These are phyloP conservation scores for Morinoia aosen DNA, from an alignment of 2,888 invertebrate genomes.

Conservation along the genomic window DNA sequence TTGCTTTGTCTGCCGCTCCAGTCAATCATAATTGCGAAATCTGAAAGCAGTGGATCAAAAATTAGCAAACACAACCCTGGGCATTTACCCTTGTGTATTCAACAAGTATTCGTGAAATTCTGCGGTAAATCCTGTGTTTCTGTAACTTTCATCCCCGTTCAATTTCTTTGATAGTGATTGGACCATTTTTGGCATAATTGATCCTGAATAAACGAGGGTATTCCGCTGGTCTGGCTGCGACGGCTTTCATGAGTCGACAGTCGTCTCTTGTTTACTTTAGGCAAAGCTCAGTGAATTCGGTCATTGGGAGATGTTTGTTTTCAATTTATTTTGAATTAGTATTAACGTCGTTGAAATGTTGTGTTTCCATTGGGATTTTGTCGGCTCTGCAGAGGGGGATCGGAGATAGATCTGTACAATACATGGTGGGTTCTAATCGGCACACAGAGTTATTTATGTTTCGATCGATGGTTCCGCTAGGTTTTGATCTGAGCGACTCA, in stretches of 20 bases:
- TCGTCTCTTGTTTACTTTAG: constrained; percentile 20
- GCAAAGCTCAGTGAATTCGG: constrained; percentile 25
- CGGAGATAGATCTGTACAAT: background rate
- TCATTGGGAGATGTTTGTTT: constrained; percentile 23
- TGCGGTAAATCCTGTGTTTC: background rate
- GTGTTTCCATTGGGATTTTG: constrained; percentile 33
- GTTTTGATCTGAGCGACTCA: background rate
- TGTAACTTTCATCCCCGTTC: background rate
- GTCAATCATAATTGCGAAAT: background rate
- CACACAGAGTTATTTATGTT: background rate
- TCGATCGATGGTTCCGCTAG: background rate
- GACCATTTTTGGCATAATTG: background rate
- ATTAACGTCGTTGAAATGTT: constrained; percentile 34
- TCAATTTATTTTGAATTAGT: constrained; percentile 33
- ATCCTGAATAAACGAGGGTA: background rate
- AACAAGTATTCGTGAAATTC: background rate
- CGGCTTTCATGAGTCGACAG: background rate
- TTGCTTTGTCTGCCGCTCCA: background rate
- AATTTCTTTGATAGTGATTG: background rate
- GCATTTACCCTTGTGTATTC: background rate
- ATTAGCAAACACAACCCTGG: background rate
- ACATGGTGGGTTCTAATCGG: background rate
- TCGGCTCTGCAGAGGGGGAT: background rate
- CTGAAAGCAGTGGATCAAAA: background rate
- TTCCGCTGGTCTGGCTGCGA: background rate